Evolutionary conservation across 1,140 invertebrate species (phyloP), one percentile per base, ranked within the genome.

Genomic region (Rhagoletis zephyria): DNA sequence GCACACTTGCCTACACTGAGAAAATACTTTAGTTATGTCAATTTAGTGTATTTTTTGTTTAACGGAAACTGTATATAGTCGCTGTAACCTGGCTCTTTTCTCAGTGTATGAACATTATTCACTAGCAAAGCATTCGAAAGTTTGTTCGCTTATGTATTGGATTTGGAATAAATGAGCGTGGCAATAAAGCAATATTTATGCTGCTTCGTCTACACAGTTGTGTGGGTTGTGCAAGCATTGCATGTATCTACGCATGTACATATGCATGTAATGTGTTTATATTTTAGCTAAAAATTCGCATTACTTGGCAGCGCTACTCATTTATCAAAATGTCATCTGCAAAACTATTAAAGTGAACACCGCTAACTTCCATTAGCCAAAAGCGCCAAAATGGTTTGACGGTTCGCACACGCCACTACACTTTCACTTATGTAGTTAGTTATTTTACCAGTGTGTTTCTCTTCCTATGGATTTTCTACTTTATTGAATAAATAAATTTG

Each of bases 241-340:
- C n/a, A n/a, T n/a, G n/a, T n/a, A n/a, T n/a, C n/a, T n/a, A n/a
- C n/a, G n/a, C n/a, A n/a, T n/a, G n/a, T n/a, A n/a, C n/a, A 30
- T 30, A 30, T 30, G 30, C 30, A 30, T 30, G 30, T 30, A 30
- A 12, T 81, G 48, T 81, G n/a, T 81, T 42, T 45, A 9, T 45
- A 19, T 42, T 12, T 56, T 16, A 19, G n/a, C 48, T 30, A 5
- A 4, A 30, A 56, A 81, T 81, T 51, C 74, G 48, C 14, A 30
- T 30, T 42, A n/a, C 48, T 56, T 59, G 48, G 51, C 7, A 9
- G 12, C 10, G 74, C n/a, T 4, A 81, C 74, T 81, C 74, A 81
- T 81, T 81, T 81, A 81, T 81, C 74, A 81, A 81, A 81, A 81
- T 81, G 74, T 81, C 74, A 56, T 81, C 74, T 16, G 48, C 74